Percentiles rank a stretch among this genome's conserved stretches.
Conservation (phyloP, 2,888 invertebrate species). For the Thereva nobilitata region DNA sequence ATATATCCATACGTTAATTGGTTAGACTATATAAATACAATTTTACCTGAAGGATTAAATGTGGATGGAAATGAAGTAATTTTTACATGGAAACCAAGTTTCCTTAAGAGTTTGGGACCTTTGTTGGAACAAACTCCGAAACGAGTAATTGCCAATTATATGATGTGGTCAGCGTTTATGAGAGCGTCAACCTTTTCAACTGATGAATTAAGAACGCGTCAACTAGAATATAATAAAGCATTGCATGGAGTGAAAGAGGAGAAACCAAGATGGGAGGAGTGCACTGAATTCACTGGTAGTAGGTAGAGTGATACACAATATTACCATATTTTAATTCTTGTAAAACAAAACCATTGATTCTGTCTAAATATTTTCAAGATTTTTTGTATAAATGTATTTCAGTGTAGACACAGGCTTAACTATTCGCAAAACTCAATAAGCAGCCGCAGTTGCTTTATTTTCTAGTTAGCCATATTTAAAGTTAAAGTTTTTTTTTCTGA, state of each 20-base stretch:
- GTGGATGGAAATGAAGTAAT: conserved; percentile 70
- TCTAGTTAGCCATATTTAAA: too few relatives aligned
- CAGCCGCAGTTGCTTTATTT: too few relatives aligned
- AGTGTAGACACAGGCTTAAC: too few relatives aligned
- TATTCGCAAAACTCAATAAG: too few relatives aligned
- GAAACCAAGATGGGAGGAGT: conserved; percentile 84
- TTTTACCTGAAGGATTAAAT: conserved; percentile 67
- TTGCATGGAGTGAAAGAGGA: conserved; percentile 77
- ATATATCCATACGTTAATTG: conserved; percentile 63
- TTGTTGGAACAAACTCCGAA: conserved; percentile 50
- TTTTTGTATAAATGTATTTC: too few relatives aligned
- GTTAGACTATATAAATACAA: conserved; percentile 73
- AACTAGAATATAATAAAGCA: conserved; percentile 74
- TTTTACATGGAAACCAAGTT: conserved; percentile 79
- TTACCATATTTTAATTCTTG: too few relatives aligned
- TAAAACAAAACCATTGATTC: too few relatives aligned
- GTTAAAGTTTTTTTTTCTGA: too few relatives aligned
- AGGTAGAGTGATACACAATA: conserved; percentile 58
- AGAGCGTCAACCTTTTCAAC: conserved; percentile 76
- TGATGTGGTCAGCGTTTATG: conserved; percentile 82
- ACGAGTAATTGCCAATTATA: conserved; percentile 75
- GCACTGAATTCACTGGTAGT: conserved; percentile 73
- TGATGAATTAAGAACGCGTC: conserved; percentile 71
- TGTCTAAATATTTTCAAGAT: too few relatives aligned
- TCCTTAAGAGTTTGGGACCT: conserved; percentile 68